A percentile compares a stretch with the other conserved stretches of the same genome.
Conservation (phyloP, 2,113 vertebrate species). For the Beaufortia kweichowensis region DNA sequence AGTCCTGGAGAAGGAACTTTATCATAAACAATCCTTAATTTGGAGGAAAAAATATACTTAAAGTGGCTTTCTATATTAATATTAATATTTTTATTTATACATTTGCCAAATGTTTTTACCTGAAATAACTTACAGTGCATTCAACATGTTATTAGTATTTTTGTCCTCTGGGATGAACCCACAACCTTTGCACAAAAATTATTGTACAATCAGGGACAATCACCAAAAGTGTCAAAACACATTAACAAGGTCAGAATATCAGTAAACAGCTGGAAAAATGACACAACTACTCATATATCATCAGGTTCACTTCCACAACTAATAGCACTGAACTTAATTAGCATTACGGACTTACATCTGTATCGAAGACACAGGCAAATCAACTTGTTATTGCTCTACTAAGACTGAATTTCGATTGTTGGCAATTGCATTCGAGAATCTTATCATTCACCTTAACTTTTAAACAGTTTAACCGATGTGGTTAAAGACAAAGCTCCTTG, state of each 20-base stretch:
- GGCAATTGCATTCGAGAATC: background rate
- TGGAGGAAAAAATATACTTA: too few species aligned
- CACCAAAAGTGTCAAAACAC: too few species aligned
- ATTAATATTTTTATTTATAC: too few species aligned
- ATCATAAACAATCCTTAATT: background rate
- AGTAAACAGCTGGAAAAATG: background rate
- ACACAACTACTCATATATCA: background rate
- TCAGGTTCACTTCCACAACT: background rate
- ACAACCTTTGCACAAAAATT: too few species aligned
- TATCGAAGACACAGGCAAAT: background rate
- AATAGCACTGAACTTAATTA: slow-evolving; percentile 16
- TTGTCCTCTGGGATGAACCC: background rate
- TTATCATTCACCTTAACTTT: slow-evolving; percentile 29
- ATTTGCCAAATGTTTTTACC: too few species aligned
- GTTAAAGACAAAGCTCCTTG: slow-evolving; percentile 35
- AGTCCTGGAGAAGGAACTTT: background rate
- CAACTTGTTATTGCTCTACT: background rate
- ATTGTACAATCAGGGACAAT: too few species aligned
- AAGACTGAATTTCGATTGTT: slow-evolving; percentile 1
- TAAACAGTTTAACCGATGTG: background rate
- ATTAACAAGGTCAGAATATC: slow-evolving; percentile 1
- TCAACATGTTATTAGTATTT: too few species aligned
- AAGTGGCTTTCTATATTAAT: too few species aligned
- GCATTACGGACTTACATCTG: background rate
- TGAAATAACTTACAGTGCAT: too few species aligned